These are phyloP conservation scores for Drosophila micromelanica DNA, from an alignment of 1,140 invertebrate species.

Conservation along the genomic window DNA sequence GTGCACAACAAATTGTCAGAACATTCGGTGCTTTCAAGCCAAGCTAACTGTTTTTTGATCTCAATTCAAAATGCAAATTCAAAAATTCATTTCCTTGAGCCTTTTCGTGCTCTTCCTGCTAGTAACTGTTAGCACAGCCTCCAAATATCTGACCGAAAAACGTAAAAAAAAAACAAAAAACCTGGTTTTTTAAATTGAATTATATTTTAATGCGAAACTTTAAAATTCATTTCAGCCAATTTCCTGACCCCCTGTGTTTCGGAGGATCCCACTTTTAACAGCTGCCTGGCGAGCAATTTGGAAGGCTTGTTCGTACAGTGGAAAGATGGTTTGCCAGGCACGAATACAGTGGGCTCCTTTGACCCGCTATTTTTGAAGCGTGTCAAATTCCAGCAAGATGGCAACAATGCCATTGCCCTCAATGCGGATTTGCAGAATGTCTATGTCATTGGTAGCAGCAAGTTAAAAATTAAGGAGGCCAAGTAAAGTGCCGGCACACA, in stretches of 20 bases:
- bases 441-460: constrained; percentile 46
- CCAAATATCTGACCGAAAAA: constrained; percentile 60
- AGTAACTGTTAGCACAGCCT: constrained; percentile 3
- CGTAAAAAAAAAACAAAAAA: constrained; percentile 47
- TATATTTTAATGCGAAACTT: neutral
- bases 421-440: constrained; percentile 64
- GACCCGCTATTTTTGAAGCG: constrained; percentile 61
- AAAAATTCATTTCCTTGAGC: constrained; percentile 23
- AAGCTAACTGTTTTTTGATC: constrained; percentile 27
- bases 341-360: constrained; percentile 48
- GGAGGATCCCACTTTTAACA: constrained; percentile 44
- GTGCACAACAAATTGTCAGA: constrained; percentile 40
- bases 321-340: constrained; percentile 68
- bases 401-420: constrained; percentile 40
- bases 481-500: constrained; percentile 14
- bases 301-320: constrained; percentile 57
- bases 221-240: constrained; percentile 37
- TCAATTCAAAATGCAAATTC: constrained; percentile 38
- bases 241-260: constrained; percentile 57
- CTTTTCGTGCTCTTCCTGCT: constrained; percentile 27
- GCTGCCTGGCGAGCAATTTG: constrained; percentile 57
- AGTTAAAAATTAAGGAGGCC: constrained; percentile 43
- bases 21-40: constrained; percentile 25
- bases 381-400: constrained; percentile 56
- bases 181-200: neutral